Evolutionary conservation across 2,113 vertebrate species (phyloP), one percentile per base, ranked within the genome.

Genomic region (Suricata suricatta): DNA sequence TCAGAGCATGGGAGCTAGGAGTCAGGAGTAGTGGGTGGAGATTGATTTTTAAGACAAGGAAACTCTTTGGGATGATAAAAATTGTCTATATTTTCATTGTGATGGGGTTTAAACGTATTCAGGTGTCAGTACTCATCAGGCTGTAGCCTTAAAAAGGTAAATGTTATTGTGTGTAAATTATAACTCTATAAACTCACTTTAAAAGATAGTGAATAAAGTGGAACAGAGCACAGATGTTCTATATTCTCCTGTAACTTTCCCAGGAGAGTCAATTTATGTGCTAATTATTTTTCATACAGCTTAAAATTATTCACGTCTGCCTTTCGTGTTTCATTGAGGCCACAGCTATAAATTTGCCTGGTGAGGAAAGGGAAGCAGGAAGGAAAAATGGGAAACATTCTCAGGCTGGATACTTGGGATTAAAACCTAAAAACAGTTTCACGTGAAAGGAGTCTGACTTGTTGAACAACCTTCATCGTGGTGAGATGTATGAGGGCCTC

Each of bases 341-440:
- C 35, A 35, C 2, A 44, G 35, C 47, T 95, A 3, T 57, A 66
- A 35, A 41, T 90, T 76, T 44, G 77, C 8, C 5, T 68, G 31
- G 23, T 50, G 71, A 95, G 23, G 38, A 95, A 77, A 79, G 27
- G 17, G 38, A 85, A 91, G 38, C 9, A 29, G 57, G 60, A 64
- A 69, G 81, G 50, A 44, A 76, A 95, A 76, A 57, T 57, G 60
- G 47, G 60, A 84, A 84, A 79, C 38, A 77, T 25, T 38, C 50
- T 44, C 31, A 79, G 76, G 1, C 35, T 57, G 38, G 25, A 69
- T 77, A 57, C 57, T 68, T 89, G 57, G 60, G 9, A 68, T 84
- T 90, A 47, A 68, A 90, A 95, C 89, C 31, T 27, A 25, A 72
- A 60, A 88, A 87, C n/a, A 82, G 54, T 89, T 82, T 95, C 27